Percentiles rank a stretch among this genome's conserved stretches.
Conservation (phyloP, 1,140 invertebrate genomes). For the Oryctes rhinoceros region DNA sequence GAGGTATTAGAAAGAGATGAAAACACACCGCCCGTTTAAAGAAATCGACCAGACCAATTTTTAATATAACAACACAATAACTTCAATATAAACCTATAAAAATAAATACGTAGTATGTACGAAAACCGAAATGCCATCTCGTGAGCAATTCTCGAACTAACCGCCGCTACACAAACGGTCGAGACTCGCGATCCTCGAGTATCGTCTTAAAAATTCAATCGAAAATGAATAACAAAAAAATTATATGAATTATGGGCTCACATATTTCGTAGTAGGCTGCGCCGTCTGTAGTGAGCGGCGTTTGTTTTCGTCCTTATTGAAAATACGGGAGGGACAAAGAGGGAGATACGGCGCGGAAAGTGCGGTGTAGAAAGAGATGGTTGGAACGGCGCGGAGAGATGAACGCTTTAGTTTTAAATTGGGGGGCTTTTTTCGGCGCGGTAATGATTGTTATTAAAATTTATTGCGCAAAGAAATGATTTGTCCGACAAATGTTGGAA, state of each 20-base stretch:
- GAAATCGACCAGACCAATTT: constrained; percentile 44
- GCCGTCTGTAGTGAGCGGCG: neutral
- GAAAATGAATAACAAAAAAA: constrained; percentile 49
- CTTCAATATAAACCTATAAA: constrained; percentile 47
- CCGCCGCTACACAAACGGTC: neutral
- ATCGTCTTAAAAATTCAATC: constrained; percentile 47
- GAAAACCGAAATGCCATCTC: constrained; percentile 12
- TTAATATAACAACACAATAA: constrained; percentile 47
- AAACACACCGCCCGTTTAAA: neutral
- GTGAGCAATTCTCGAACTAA: neutral
- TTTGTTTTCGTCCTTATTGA: neutral
- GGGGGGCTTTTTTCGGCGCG: neutral
- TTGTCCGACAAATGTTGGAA: constrained; percentile 7
- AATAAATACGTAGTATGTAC: constrained; percentile 43
- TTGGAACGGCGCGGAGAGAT: neutral
- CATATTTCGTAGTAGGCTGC: constrained; percentile 44
- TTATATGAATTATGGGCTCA: constrained; percentile 48
- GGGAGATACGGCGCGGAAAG: neutral
- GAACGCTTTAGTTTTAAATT: constrained; percentile 9
- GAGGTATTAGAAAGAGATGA: neutral
- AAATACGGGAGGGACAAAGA: neutral
- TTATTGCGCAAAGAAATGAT: constrained; percentile 18
- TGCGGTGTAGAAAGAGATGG: neutral
- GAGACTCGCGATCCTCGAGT: constrained; percentile 16
- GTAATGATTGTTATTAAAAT: constrained; percentile 23